A percentile compares a stretch with the other conserved stretches of the same genome.
Conservation (phyloP, 2,113 vertebrate genomes). For the Epinephelus fuscoguttatus region DNA sequence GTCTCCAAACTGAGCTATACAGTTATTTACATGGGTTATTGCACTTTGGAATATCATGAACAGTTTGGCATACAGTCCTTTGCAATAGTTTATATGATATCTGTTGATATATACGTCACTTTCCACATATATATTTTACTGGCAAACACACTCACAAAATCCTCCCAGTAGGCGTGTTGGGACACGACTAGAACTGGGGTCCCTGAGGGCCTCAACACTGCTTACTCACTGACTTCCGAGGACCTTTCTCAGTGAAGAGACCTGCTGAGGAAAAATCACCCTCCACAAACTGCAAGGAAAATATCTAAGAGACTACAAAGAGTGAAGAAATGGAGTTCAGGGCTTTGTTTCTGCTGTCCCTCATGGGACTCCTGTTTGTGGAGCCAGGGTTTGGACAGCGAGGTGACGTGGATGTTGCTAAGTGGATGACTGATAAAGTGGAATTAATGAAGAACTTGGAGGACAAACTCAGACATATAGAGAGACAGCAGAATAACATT, state of each 20-base stretch:
- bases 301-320: neutral
- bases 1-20: neutral
- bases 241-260: neutral
- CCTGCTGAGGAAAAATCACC: neutral
- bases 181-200: neutral
- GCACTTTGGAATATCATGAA: neutral
- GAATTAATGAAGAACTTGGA: conserved; percentile 13
- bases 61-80: no score
- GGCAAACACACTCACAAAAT: neutral
- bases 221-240: neutral
- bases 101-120: neutral
- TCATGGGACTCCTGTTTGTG: conserved; percentile 10
- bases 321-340: conserved; percentile 21
- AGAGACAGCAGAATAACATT: neutral
- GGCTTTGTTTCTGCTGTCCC: conserved; percentile 6
- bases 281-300: neutral
- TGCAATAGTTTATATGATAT: neutral
- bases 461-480: neutral
- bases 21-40: neutral
- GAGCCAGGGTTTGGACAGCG: conserved; percentile 24
- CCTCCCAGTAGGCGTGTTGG: neutral
- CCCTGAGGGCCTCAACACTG: neutral
- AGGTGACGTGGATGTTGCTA: neutral
- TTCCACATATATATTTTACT: neutral
- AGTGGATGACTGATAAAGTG: conserved; percentile 20